Percentiles rank a stretch among this genome's conserved stretches.
Evolutionary conservation across 2,113 vertebrate genomes (phyloP).

Genomic region (Spea bombifrons): DNA sequence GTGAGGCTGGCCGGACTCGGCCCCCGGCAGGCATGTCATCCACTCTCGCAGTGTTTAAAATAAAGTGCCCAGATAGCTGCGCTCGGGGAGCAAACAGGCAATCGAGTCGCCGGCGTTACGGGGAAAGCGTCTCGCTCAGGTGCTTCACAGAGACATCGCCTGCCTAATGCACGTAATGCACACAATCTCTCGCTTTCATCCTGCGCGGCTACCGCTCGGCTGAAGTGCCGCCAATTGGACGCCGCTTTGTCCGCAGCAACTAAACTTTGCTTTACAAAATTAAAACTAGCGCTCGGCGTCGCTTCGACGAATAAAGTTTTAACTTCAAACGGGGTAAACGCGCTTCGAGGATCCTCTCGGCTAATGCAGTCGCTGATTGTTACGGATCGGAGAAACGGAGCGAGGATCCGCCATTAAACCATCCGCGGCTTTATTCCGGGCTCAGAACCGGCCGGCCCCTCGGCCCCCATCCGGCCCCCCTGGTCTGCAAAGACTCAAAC

Average conservation of each 20-base stretch:
- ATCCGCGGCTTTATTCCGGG: too few species aligned
- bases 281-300: neutral
- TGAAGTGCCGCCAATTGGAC: conserved; percentile 56
- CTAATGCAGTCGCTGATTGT: too few species aligned
- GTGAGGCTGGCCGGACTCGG: conserved; percentile 65
- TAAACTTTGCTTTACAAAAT: conserved; percentile 28
- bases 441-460: too few species aligned
- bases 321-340: too few species aligned
- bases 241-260: conserved; percentile 20
- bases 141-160: conserved; percentile 84
- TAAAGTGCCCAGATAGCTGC: conserved; percentile 85
- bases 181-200: conserved; percentile 91
- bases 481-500: too few species aligned
- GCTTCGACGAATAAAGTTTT: too few species aligned
- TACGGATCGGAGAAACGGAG: too few species aligned
- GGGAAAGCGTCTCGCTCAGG: conserved; percentile 92
- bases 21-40: conserved; percentile 78
- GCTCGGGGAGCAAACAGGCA: conserved; percentile 87
- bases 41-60: conserved; percentile 88
- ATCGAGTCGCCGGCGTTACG: conserved; percentile 83
- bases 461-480: too few species aligned
- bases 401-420: too few species aligned
- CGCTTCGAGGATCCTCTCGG: too few species aligned
- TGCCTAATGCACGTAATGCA: conserved; percentile 93
- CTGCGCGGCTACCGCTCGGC: conserved; percentile 71